A percentile compares a stretch with the other conserved stretches of the same genome.
Evolutionary conservation across 2,113 vertebrate genomes (phyloP).

Genomic region (Cygnus atratus): DNA sequence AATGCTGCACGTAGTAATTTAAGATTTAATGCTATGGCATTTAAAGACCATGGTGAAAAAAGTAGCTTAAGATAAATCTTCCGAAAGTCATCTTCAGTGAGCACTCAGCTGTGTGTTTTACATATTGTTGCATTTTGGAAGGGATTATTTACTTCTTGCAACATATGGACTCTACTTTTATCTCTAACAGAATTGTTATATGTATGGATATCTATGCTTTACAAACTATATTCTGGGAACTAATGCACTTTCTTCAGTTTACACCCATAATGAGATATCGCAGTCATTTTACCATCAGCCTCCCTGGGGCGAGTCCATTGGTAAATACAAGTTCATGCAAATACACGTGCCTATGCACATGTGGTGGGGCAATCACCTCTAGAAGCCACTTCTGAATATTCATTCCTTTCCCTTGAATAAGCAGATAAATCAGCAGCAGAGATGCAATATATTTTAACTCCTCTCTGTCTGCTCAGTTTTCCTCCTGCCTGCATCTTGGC

Average conservation of each 20-base stretch:
- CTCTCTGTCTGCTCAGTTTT: background rate
- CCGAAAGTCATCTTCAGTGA: background rate
- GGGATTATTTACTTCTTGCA: conserved; percentile 35
- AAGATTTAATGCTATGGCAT: background rate
- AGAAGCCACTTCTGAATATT: background rate
- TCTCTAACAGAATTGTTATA: background rate
- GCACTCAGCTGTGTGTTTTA: background rate
- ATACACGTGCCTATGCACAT: rapidly evolving
- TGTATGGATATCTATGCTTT: background rate
- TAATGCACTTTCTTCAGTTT: background rate
- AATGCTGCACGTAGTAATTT: background rate
- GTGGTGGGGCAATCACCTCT: background rate
- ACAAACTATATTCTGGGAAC: background rate
- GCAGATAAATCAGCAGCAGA: background rate
- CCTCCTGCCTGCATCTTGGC: rapidly evolving
- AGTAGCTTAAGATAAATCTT: background rate
- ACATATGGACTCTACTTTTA: background rate
- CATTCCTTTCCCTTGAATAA: background rate
- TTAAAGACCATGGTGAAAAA: background rate
- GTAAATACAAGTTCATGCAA: background rate
- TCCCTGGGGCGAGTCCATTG: background rate
- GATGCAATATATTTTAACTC: background rate
- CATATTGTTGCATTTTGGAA: conserved; percentile 15
- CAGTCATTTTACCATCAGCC: background rate
- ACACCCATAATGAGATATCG: background rate